Conservation (phyloP, 2,888 invertebrate species). For the Smittia aterrima region DNA sequence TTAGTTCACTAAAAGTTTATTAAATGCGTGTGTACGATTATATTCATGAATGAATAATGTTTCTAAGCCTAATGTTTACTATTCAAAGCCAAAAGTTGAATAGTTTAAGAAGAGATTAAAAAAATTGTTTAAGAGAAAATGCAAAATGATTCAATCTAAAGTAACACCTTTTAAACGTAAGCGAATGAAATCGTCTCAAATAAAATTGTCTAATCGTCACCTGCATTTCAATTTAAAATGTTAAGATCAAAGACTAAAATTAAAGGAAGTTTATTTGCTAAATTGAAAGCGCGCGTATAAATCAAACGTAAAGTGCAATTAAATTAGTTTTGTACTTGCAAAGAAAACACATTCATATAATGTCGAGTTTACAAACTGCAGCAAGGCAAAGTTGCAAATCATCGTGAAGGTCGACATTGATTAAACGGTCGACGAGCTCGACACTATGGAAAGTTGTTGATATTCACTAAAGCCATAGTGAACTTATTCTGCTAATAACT, state of each 20-base stretch:
- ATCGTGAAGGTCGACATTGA: not conserved
- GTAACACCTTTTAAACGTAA: constrained; percentile 14
- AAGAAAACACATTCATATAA: not conserved
- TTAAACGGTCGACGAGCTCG: not conserved
- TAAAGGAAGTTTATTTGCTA: constrained; percentile 30
- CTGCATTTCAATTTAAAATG: not conserved
- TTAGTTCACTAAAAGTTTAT: not conserved
- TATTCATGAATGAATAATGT: not conserved
- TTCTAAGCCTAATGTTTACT: not conserved
- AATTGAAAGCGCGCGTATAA: constrained; percentile 34
- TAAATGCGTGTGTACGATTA: constrained; percentile 21
- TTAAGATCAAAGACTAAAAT: not conserved
- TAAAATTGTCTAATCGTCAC: constrained; percentile 15
- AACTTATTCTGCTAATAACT: not conserved
- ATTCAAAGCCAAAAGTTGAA: not conserved
- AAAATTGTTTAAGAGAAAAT: not conserved
- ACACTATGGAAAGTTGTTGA: not conserved
- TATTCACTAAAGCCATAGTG: not conserved
- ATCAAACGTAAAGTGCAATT: not conserved
- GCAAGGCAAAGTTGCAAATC: not conserved
- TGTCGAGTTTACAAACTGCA: not conserved
- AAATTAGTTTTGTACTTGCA: constrained; percentile 22
- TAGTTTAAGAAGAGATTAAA: not conserved
- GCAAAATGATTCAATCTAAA: constrained; percentile 13
- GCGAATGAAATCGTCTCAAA: not conserved